Percentiles rank a stretch among this genome's conserved stretches.
phyloP scores from a whole-genome alignment of 2,888 invertebrate species.

The Dolichopus griseipennis region DNA sequence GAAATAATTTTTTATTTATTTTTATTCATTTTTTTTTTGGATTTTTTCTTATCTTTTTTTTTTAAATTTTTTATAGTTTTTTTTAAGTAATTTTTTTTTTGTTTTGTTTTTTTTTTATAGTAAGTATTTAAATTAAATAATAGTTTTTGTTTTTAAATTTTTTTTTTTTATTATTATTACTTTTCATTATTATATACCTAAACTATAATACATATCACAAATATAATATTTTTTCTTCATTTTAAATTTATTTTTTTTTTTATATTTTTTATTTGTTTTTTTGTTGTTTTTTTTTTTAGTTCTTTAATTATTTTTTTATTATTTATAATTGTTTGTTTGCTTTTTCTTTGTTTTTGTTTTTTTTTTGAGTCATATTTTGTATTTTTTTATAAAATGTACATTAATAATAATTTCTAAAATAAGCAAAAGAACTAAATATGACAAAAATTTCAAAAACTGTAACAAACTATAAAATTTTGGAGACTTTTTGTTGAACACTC shows the following conservation, averaged over 20 bases:
- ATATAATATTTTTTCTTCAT: conserved; percentile 22
- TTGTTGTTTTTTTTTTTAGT: not conserved
- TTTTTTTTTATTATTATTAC: conserved; percentile 13
- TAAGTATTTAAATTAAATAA: conserved; percentile 8
- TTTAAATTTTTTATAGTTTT: not conserved
- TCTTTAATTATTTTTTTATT: too few relatives aligned
- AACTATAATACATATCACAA: conserved; percentile 26
- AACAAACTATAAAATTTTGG: too few relatives aligned
- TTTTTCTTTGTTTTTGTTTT: too few relatives aligned
- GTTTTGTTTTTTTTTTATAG: not conserved
- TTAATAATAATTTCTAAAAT: too few relatives aligned
- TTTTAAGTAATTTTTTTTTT: conserved; percentile 7
- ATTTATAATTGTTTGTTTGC: not conserved
- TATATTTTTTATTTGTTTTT: conserved; percentile 2
- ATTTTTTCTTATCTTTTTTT: conserved; percentile 2
- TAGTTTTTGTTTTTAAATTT: conserved; percentile 17
- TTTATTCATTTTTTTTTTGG: not conserved
- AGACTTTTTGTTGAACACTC: too few relatives aligned
- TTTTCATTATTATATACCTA: conserved; percentile 25
- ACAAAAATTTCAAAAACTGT: too few relatives aligned
- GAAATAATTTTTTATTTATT: conserved; percentile 10
- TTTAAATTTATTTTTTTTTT: conserved; percentile 17
- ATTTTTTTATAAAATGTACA: too few relatives aligned
- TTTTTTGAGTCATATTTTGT: too few relatives aligned
- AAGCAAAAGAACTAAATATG: too few relatives aligned